Base-by-base conservation (phyloP, 2,888 invertebrate species). In the Sinotaia quadrata region DNA sequence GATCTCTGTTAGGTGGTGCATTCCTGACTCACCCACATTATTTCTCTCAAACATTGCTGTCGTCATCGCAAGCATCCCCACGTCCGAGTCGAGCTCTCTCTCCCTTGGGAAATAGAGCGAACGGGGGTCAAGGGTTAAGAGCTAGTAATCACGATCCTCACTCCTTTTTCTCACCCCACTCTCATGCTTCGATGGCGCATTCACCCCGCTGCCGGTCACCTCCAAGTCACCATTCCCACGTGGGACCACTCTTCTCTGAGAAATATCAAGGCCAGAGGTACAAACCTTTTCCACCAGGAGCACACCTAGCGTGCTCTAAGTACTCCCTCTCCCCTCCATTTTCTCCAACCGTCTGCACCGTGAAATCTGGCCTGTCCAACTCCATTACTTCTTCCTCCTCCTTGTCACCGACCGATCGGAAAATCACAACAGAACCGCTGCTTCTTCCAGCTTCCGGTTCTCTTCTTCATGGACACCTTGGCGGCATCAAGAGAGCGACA, bases 261-360 rank as follows among this genome's bases (percentile, higher is more conserved):
- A 63, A 63, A 31, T 37, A 52, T 2, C 41, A 51, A 37, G 31
- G 36, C 10, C 63, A 34, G 15, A 36, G 63, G 29, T 63, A 51
- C 63, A 36, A 54, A 54, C 63, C 63, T 0, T 63, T 54, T 31
- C 63, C 51, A 8, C 41, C 54, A 2, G 29, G 54, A 10, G 37
- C 63, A 27, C 24, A 52, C 10, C 18, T 54, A 3, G 34, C 54
- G 12, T 54, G 54, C 27, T 37, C 63, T 12, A 15, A 24, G 7
- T 51, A 49, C 0, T 54, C 54, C 33, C 37, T 36, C 31, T 54
- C 63, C 24, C 29, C 54, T 8, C 15, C 58, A 21, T 36, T n/a
- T 4, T 18, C 63, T 4, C 41, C 54, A 18, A n/a, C 31, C 12
- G 34, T 31, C 31, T 24, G 21, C 7, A 7, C 24, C 58, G 21